Evolutionary conservation across 2,113 vertebrate genomes (phyloP).

Genomic region (Gorsachius goisagi): DNA sequence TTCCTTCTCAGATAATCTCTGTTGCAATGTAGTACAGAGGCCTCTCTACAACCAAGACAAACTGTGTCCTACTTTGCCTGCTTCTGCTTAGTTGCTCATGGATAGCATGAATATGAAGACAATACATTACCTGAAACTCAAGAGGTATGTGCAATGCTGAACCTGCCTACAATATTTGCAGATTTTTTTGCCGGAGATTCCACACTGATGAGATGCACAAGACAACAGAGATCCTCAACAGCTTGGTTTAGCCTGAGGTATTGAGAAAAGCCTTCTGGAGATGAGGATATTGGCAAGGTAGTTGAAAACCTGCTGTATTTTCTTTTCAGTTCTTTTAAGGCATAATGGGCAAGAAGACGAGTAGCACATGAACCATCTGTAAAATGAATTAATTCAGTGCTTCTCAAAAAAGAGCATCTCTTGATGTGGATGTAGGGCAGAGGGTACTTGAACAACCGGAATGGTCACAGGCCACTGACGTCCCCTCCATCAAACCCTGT

Average conservation of each 20-base stretch:
- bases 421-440: background rate
- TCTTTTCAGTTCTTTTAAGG: background rate
- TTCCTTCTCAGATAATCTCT: background rate
- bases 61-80: background rate
- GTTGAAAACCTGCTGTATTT: background rate
- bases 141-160: background rate
- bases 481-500: background rate
- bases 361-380: background rate
- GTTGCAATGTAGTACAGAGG: background rate
- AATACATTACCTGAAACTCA: background rate
- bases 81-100: background rate
- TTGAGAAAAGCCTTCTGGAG: background rate
- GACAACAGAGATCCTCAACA: background rate
- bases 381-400: background rate
- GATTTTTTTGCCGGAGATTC: background rate
- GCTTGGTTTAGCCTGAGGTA: background rate
- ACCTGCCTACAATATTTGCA: background rate
- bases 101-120: background rate
- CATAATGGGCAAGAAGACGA: background rate
- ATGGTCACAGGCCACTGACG: background rate
- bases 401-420: background rate
- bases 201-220: background rate
- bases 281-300: background rate
- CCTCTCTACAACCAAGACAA: background rate
- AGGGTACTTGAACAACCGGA: background rate